These are phyloP conservation scores for Dusona sp. DNA, from an alignment of 2,888 invertebrate species.

Conservation along the genomic window DNA sequence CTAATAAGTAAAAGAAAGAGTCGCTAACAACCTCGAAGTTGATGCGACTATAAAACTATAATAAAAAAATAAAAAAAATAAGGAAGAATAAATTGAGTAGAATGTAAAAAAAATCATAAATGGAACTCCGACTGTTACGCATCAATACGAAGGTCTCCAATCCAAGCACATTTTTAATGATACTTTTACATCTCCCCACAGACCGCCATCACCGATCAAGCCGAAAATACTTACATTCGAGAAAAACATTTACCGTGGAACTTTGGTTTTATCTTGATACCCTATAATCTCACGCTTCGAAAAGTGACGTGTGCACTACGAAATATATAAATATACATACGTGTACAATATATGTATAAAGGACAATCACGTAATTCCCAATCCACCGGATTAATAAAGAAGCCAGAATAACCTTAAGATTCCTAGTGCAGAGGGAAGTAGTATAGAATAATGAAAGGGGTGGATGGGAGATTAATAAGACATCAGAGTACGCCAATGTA, in stretches of 20 bases:
- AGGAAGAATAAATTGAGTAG: neutral
- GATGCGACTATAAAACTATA: too few species aligned
- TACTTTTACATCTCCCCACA: neutral
- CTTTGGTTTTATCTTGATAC: neutral
- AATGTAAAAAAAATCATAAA: neutral
- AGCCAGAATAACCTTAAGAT: constrained; percentile 38
- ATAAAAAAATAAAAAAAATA: neutral
- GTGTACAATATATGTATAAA: neutral
- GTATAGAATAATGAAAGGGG: neutral
- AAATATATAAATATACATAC: neutral
- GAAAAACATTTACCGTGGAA: neutral
- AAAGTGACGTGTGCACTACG: neutral
- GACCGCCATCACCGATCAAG: constrained; percentile 20
- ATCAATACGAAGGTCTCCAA: neutral
- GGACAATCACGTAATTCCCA: constrained; percentile 2
- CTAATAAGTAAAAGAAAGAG: too few species aligned
- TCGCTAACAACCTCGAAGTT: too few species aligned
- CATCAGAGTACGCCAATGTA: constrained; percentile 64
- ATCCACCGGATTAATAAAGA: constrained; percentile 53
- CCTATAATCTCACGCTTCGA: neutral
- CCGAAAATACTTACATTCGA: neutral
- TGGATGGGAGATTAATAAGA: constrained; percentile 60
- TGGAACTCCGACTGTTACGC: neutral
- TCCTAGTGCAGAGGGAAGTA: constrained; percentile 7
- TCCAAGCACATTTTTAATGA: neutral